Base-by-base conservation (phyloP, 2,888 invertebrate species). In the Lithosia quadra region DNA sequence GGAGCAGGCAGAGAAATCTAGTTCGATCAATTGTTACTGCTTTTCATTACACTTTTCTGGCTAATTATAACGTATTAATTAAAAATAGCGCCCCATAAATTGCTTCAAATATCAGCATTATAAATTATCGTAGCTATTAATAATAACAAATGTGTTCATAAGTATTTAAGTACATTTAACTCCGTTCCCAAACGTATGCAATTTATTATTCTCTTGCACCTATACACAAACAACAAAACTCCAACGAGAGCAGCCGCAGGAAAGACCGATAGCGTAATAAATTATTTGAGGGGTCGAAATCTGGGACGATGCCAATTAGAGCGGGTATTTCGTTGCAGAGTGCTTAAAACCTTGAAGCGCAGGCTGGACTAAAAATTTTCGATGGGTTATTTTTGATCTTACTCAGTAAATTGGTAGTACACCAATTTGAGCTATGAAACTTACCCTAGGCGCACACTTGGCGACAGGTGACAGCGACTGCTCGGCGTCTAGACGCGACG, bases 231-330 rank as follows among this genome's bases (percentile, higher is more conserved):
- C 53, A 49, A 63, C 55, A 62, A 64, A 64, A 36, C 60, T 71
- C 71, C 61, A 67, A 63, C 9, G 60, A 73, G 70, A 56, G 65
- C 59, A 72, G 67, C 69, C 75, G 65, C 72, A 70, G 68, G 62
- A 71, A 69, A 69, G 75, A 68, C 68, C 75, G 73, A 73, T 77
- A 68, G 70, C 62, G 61, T 77, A 79, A 84, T 87, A 87, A 88
- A 87, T 86, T 78, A 86, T 85, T 85, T 82, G 80, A 83, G 83
- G 80, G 82, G 65, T 69, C 69, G 74, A 77, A 84, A 84, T 84
- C 83, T 84, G 83, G 87, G 81, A 76, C 85, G 81, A 74, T 71
- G 84, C 87, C 88, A 89, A 88, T 89, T 88, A 88, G 82, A 76
- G 74, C 79, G 78, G 80, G 79, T 82, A 78, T 80, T 81, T 76